Base-by-base conservation (phyloP, 2,888 invertebrate genomes). In the Aplocera efformata region DNA sequence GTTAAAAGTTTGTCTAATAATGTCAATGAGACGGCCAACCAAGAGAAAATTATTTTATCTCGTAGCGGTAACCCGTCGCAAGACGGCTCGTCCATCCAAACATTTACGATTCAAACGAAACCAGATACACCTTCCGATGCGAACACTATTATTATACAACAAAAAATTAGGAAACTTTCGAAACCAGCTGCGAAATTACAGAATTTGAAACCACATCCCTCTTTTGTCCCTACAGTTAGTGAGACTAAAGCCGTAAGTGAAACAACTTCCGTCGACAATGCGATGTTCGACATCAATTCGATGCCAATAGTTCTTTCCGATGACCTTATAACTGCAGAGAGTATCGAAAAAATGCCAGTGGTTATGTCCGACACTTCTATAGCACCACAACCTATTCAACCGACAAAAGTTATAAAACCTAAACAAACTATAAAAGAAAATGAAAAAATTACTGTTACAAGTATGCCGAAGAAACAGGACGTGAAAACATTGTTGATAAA, bases 261-360 rank as follows among this genome's bases (percentile, higher is more conserved):
- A 31, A 35, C 63, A 0, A 31, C 56, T 25, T 22, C 55, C 1
- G 40, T 67, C 7, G 90, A 90, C 48, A 89, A 89, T 35, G 66
- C 81, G 40, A 75, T 91, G 49, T 91, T 94, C 51, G 94, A 94
- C 66, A 94, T 94, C 22, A 92, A 92, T 69, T 93, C 93, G 1
- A 93, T 94, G 92, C 94, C 94, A 1, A 92, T 94, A 48, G 92
- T 94, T 2, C 70, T 94, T 26, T 92, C 92, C 21, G 94, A 94
- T 54, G 93, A 93, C 56, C 89, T 92, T 25, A 72, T 93, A 42
- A 92, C 92, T 0, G 90, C 92, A 0, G 93, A 93, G 61, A 91
- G 78, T 58, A 91, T 93, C 34, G 92, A 93, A 55, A 92, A 91
- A 61, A 91, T 93, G 90, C 92, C 93, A 0, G 89, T 92, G 21